Base-by-base conservation (phyloP, 2,888 invertebrate genomes). In the Ditylenchus weischeri region DNA sequence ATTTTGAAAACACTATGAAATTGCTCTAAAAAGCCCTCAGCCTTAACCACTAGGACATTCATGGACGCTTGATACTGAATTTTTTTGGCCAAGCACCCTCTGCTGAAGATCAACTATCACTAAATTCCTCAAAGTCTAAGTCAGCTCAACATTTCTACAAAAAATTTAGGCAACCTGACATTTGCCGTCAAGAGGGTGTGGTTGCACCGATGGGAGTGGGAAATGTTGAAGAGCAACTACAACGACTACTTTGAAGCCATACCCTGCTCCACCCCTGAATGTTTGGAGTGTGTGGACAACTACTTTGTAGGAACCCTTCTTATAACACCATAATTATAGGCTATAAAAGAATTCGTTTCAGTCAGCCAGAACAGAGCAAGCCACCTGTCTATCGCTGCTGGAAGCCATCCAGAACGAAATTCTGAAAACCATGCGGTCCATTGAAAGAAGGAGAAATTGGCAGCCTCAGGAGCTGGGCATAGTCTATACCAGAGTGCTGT, bases 191-290 rank as follows among this genome's bases (percentile, higher is more conserved):
- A 73, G 19, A 58, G 67, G 51, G 57, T 68, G 3, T 73, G 76
- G 72, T 49, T 74, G 21, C 47, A 38, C 0, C 35, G 54, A 51
- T 73, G 76, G 29, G 81, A 81, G 59, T 81, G 80, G 79, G 62
- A 69, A 1, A 57, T 66, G 29, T 62, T 81, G 48, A 62, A 43
- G 23, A 35, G 50, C 13, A 71, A 68, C 51, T 76, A 76, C 51
- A 69, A 65, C 5, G 54, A 74, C 19, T 65, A 43, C 49, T 35
- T 36, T 63, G 29, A 57, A 49, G 57, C 71, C 0, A 49, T 66
- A 29, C 59, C 57, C 11, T 35, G 48, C 38, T 19, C 54, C 13
- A 61, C 50, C 8, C 38, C 36, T 7, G 75, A 74, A 51, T 74
- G 74, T 29, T 38, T 38, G 18, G 38, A 63, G 10, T 74, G 74